A percentile compares a stretch with the other conserved stretches of the same genome.
phyloP scores from a whole-genome alignment of 2,797 vertebrate genomes.

The Percopsis omiscomaycus region DNA sequence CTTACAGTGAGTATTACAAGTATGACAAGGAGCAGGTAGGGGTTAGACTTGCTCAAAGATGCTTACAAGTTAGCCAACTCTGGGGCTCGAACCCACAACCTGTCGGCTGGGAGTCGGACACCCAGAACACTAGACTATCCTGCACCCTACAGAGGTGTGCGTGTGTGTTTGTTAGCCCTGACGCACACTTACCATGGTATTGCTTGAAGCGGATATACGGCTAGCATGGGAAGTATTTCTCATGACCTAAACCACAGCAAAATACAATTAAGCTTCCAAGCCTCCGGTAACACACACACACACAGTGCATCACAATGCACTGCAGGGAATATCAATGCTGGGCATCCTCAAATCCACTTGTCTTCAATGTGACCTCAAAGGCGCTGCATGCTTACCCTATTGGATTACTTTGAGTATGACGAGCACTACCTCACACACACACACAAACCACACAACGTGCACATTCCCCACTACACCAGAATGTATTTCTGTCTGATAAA shows the following conservation, averaged over 20 bases:
- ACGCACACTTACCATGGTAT: constrained; percentile 78
- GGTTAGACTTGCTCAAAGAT: too few relatives aligned
- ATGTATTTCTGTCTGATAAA: not conserved
- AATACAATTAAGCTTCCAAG: constrained; percentile 44
- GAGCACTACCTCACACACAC: not conserved
- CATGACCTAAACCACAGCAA: constrained; percentile 79
- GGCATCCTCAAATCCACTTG: constrained; percentile 1
- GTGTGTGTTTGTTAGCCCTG: too few relatives aligned
- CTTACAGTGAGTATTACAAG: too few relatives aligned
- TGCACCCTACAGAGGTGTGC: too few relatives aligned
- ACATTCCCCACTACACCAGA: constrained; percentile 1
- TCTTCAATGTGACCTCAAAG: constrained; percentile 2
- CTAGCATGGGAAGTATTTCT: constrained; percentile 84
- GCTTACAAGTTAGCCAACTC: too few relatives aligned
- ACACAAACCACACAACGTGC: constrained; percentile 14
- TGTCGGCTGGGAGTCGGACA: too few relatives aligned
- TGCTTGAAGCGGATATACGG: constrained; percentile 79
- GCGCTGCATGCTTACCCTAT: not conserved
- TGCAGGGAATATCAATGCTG: too few relatives aligned
- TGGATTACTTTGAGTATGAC: not conserved
- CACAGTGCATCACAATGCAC: not conserved
- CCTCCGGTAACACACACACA: constrained; percentile 12
- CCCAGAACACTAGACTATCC: too few relatives aligned
- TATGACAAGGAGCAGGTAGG: too few relatives aligned
- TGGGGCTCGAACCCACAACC: too few relatives aligned